Base-by-base conservation (phyloP, 1,140 invertebrate genomes). In the Anastrepha obliqua region DNA sequence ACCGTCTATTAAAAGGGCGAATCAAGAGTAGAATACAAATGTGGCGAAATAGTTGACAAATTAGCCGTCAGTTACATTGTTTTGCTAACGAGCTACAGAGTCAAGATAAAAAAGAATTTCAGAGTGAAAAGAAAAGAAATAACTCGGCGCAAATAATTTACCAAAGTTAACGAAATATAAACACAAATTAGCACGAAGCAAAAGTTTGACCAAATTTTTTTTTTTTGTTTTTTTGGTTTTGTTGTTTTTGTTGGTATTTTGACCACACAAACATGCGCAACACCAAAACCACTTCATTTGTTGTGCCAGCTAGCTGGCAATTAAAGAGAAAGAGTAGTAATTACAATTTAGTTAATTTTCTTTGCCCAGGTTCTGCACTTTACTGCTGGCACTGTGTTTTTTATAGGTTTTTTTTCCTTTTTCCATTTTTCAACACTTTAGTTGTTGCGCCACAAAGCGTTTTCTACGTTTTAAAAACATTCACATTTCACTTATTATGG, bases 261-360 rank as follows among this genome's bases (percentile, higher is more conserved):
- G 47, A 11, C 29, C 29, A 29, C 11, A 42, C 8, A 42, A 62
- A 17, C 9, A 62, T 62, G 60, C 74, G 74, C 74, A 8, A 7
- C 11, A 51, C 6, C 17, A 81, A 81, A 81, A 81, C 29, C 74
- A 81, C 47, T 81, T 81, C 74, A 81, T 81, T 55, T 55, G 74
- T 55, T 55, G 74, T 13, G 44, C 15, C 47, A 42, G 8, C 47
- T 20, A 13, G 8, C 74, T 42, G n/a, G 20, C 44, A 81, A 55
- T 55, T 17, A 81, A 81, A 15, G 47, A 51, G 70, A 55, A 81
- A 81, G 55, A 81, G 47, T 55, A 81, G 29, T 81, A 81, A 81
- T 81, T 55, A 81, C 74, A 81, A 81, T 81, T 81, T 55, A 58
- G 47, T 81, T 20, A 55, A 1, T 29, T 55, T 81, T 58, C 74